Conservation (phyloP, 2,113 vertebrate species). For the Spea multiplicata region DNA sequence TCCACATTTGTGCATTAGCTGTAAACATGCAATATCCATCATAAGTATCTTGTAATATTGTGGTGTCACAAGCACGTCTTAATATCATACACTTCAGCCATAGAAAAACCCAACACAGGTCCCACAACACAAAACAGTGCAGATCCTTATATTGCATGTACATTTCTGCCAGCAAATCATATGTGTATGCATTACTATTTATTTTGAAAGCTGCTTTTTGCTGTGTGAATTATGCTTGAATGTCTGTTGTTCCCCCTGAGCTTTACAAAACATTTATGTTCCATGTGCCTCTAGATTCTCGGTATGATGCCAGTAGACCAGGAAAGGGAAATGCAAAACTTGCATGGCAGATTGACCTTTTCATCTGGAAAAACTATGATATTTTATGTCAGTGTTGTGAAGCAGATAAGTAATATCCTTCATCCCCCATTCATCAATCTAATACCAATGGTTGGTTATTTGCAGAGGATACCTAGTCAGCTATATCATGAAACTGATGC, state of each 20-base stretch:
- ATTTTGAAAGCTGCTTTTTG: too few species aligned
- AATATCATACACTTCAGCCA: too few species aligned
- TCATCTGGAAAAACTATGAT: neutral
- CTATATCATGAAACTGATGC: neutral
- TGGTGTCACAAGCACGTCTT: too few species aligned
- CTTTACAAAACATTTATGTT: neutral
- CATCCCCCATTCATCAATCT: neutral
- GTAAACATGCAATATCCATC: too few species aligned
- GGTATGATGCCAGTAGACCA: neutral
- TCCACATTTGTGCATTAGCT: too few species aligned
- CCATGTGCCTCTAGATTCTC: neutral
- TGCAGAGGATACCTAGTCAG: neutral
- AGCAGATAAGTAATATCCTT: constrained; percentile 1
- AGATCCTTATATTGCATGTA: too few species aligned
- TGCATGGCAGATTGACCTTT: neutral
- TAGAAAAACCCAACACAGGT: too few species aligned
- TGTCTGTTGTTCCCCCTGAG: neutral
- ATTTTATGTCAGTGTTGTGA: neutral
- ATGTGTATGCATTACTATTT: too few species aligned
- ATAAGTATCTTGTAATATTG: too few species aligned
- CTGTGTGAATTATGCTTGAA: neutral
- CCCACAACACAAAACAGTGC: too few species aligned
- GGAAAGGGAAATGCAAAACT: neutral
- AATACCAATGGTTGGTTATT: neutral
- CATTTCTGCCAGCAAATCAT: too few species aligned